These are phyloP conservation scores for Steinernema khuongi DNA, from an alignment of 1,140 invertebrate species.

Conservation along the genomic window DNA sequence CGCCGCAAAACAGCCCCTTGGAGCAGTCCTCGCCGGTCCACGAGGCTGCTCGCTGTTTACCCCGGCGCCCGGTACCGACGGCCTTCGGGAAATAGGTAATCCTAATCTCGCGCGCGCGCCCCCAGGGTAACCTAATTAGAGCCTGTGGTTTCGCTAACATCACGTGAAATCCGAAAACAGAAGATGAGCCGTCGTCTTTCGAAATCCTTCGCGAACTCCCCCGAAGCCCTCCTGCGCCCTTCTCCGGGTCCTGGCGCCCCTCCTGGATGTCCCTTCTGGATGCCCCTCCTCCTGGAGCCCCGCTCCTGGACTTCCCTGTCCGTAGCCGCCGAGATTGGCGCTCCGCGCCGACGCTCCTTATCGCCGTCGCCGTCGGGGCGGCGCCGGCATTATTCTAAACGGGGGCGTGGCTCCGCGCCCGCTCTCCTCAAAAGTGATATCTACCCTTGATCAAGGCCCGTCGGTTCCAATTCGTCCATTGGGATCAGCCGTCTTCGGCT, in stretches of 20 bases:
- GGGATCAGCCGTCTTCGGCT: not conserved
- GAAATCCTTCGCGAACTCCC: too few relatives aligned
- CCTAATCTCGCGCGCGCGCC: constrained; percentile 5
- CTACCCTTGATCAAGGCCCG: constrained; percentile 16
- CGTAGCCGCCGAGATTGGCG: not conserved
- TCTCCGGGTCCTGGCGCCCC: too few relatives aligned
- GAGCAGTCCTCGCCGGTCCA: not conserved
- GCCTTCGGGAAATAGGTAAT: constrained; percentile 17
- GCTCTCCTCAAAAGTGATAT: constrained; percentile 16
- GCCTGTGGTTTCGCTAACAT: constrained; percentile 14
- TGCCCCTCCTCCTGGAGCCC: too few relatives aligned
- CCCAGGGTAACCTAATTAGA: constrained; percentile 2
- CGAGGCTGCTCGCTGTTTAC: not conserved
- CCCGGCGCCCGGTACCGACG: too few relatives aligned
- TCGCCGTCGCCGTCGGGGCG: not conserved
- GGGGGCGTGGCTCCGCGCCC: not conserved
- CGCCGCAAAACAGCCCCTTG: not conserved
- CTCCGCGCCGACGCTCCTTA: too few relatives aligned
- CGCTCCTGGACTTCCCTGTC: too few relatives aligned
- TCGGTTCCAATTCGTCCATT: constrained; percentile 4
- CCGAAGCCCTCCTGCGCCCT: too few relatives aligned
- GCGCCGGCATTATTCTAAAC: constrained; percentile 15
- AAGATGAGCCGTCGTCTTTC: not conserved
- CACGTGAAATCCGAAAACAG: constrained; percentile 13
- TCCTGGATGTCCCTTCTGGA: too few relatives aligned